These are phyloP conservation scores for Dinocampus coccinellae DNA, from an alignment of 2,888 invertebrate species.

Conservation along the genomic window DNA sequence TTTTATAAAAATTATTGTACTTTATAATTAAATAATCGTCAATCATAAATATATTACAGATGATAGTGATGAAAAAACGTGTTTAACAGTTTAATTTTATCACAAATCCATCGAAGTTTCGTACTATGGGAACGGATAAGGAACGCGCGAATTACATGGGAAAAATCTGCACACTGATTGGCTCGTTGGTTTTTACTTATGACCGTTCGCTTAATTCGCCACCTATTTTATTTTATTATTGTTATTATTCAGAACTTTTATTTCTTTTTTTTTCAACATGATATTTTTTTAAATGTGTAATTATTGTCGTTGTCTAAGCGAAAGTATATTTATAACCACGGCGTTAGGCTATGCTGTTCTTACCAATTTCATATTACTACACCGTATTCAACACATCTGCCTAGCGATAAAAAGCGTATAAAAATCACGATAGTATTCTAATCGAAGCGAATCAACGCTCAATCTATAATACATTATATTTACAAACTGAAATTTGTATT, in stretches of 20 bases:
- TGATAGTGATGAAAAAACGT: too few relatives aligned
- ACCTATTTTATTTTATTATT: constrained; percentile 56
- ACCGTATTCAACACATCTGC: constrained; percentile 54
- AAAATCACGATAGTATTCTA: background rate
- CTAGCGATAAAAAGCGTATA: constrained; percentile 61
- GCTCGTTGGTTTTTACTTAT: constrained; percentile 68
- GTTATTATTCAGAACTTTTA: constrained; percentile 51
- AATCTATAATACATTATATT: background rate
- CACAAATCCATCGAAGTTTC: constrained; percentile 52
- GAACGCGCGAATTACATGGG: constrained; percentile 50
- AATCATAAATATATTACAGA: too few relatives aligned
- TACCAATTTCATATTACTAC: constrained; percentile 33
- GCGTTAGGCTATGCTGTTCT: constrained; percentile 50
- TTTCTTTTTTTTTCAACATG: constrained; percentile 45
- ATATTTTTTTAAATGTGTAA: constrained; percentile 47
- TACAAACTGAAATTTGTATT: background rate
- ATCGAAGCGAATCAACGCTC: background rate
- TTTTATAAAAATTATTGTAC: too few relatives aligned
- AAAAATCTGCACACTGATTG: constrained; percentile 68
- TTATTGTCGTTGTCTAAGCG: constrained; percentile 34
- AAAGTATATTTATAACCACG: constrained; percentile 48
- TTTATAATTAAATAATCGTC: too few relatives aligned
- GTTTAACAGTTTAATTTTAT: background rate
- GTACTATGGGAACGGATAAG: constrained; percentile 51
- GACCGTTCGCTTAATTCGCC: constrained; percentile 66